Evolutionary conservation across 1,140 invertebrate genomes (phyloP).

Genomic region (Caenorhabditis remanei): DNA sequence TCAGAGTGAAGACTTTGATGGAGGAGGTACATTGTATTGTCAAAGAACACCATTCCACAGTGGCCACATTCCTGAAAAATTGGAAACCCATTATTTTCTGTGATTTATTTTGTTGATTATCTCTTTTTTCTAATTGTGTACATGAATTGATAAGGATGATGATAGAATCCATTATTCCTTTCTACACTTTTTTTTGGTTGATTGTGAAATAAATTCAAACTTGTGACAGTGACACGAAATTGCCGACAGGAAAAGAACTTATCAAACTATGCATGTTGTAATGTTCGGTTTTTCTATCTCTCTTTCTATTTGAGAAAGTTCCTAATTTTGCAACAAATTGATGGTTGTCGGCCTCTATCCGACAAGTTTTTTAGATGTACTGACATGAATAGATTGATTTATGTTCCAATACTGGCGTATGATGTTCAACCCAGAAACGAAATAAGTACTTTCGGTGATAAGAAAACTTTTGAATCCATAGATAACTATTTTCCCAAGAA

Average conservation of each 20-base stretch:
- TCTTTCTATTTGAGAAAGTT: background rate
- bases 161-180: background rate
- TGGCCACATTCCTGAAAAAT: conserved; percentile 84
- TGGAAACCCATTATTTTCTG: conserved; percentile 63
- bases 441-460: background rate
- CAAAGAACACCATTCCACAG: conserved; percentile 93
- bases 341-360: background rate
- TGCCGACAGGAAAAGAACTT: conserved; percentile 1
- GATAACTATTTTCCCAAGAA: too few relatives aligned
- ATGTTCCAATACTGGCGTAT: background rate
- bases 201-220: background rate
- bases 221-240: conserved; percentile 9
- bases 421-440: background rate
- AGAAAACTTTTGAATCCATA: background rate
- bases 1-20: conserved; percentile 97
- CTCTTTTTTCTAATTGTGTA: background rate
- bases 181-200: background rate
- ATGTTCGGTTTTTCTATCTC: conserved; percentile 14
- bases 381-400: background rate
- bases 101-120: conserved; percentile 10
- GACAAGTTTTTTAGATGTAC: background rate
- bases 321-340: background rate
- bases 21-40: conserved; percentile 93
- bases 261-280: conserved; percentile 44
- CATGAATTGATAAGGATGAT: background rate